A percentile compares a stretch with the other conserved stretches of the same genome.
Conservation (phyloP, 2,113 vertebrate genomes). For the Planiliza haematocheilus region DNA sequence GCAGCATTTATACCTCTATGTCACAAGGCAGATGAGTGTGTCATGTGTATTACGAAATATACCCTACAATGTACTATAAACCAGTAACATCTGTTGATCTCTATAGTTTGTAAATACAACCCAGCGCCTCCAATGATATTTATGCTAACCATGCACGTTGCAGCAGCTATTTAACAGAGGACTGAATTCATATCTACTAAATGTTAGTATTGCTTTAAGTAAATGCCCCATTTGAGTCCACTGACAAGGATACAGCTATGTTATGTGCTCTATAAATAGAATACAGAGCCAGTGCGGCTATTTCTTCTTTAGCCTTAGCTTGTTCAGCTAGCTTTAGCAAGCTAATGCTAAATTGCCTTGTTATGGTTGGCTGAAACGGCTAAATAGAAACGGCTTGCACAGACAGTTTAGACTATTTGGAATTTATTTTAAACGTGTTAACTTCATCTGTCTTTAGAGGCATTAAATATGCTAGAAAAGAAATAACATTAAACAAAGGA, state of each 20-base stretch:
- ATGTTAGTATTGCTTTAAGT: too few relatives aligned
- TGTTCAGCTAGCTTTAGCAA: conserved; percentile 35
- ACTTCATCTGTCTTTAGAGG: not conserved
- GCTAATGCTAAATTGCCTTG: not conserved
- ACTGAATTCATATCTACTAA: not conserved
- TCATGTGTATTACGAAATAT: too few relatives aligned
- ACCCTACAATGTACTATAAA: too few relatives aligned
- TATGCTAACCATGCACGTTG: not conserved
- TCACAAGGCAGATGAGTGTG: too few relatives aligned
- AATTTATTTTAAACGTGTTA: accelerated
- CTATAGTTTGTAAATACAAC: too few relatives aligned
- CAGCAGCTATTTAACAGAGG: not conserved
- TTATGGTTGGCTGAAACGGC: not conserved
- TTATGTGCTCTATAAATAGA: not conserved
- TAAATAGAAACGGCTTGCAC: not conserved
- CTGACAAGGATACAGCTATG: not conserved
- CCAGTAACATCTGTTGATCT: too few relatives aligned
- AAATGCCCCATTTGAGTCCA: too few relatives aligned
- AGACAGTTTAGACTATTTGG: accelerated
- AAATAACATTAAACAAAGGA: conserved; percentile 41
- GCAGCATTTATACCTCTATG: too few relatives aligned
- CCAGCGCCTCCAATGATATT: too few relatives aligned
- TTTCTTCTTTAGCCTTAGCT: conserved; percentile 15
- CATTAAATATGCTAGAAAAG: not conserved
- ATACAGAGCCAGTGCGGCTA: not conserved